Conservation (phyloP, 1,140 invertebrate species). For the Cheumatopsyche charites region DNA sequence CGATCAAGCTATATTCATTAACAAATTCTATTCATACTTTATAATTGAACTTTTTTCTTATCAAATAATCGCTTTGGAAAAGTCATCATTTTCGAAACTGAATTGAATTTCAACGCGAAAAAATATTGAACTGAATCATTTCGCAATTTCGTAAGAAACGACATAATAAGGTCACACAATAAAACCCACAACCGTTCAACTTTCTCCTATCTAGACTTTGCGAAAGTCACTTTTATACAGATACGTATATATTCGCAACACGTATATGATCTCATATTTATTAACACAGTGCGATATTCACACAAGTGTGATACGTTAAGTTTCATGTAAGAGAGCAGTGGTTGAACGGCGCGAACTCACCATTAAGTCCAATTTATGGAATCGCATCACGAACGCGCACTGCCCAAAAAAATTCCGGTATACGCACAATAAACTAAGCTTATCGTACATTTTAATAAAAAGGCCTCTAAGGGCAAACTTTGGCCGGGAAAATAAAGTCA, state of each 20-base stretch:
- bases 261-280: not conserved
- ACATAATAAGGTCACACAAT: too few species aligned
- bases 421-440: constrained; percentile 19
- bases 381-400: not conserved
- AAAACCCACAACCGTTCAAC: too few species aligned
- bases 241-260: not conserved
- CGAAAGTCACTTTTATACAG: too few species aligned
- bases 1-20: too few species aligned
- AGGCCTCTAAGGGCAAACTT: not conserved
- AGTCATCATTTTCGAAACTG: too few species aligned
- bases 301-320: not conserved
- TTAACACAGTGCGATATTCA: not conserved
- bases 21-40: too few species aligned
- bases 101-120: too few species aligned
- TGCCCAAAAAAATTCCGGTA: not conserved
- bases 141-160: too few species aligned
- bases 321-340: constrained; percentile 4
- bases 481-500: constrained; percentile 7
- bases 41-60: too few species aligned
- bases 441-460: constrained; percentile 22
- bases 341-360: not conserved
- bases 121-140: too few species aligned
- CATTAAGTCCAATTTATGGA: constrained; percentile 21
- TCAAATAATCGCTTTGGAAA: too few species aligned
- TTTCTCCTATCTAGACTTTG: too few species aligned